Evolutionary conservation across 2,888 invertebrate species (phyloP).

Genomic region (Abrostola tripartita): DNA sequence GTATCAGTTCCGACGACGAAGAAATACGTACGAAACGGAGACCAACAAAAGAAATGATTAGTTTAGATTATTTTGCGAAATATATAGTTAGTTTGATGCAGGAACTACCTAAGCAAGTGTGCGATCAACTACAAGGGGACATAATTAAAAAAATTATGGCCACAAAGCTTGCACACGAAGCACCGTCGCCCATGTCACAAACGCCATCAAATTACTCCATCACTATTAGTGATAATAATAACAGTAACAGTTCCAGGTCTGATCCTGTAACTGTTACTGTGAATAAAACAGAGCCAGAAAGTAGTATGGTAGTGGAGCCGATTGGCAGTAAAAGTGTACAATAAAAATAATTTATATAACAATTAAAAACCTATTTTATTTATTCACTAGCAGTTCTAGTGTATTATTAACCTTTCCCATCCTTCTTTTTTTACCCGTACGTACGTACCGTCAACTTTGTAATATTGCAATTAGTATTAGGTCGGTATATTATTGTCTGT

Average conservation of each 20-base stretch:
- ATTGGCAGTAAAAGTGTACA: too few relatives aligned
- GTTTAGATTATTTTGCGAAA: constrained; percentile 62
- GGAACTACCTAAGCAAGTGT: constrained; percentile 61
- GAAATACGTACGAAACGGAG: background rate
- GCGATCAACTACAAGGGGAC: constrained; percentile 64
- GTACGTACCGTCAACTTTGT: too few relatives aligned
- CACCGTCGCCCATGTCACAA: background rate
- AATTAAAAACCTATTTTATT: too few relatives aligned
- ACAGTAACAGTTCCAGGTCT: background rate
- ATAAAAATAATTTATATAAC: too few relatives aligned
- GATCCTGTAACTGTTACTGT: constrained; percentile 10
- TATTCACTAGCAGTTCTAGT: too few relatives aligned
- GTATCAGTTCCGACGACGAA: constrained; percentile 17
- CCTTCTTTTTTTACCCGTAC: too few relatives aligned
- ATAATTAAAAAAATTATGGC: constrained; percentile 58
- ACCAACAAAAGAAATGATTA: constrained; percentile 26
- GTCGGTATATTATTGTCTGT: too few relatives aligned
- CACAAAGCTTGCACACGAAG: constrained; percentile 30
- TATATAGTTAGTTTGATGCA: constrained; percentile 64
- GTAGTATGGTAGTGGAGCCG: background rate
- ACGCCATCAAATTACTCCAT: background rate
- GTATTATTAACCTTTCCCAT: too few relatives aligned
- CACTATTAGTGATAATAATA: background rate
- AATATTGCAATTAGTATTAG: too few relatives aligned
- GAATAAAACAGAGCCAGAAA: background rate